Base-by-base conservation (phyloP, 1,140 invertebrate species). In the Camponotus pennsylvanicus region DNA sequence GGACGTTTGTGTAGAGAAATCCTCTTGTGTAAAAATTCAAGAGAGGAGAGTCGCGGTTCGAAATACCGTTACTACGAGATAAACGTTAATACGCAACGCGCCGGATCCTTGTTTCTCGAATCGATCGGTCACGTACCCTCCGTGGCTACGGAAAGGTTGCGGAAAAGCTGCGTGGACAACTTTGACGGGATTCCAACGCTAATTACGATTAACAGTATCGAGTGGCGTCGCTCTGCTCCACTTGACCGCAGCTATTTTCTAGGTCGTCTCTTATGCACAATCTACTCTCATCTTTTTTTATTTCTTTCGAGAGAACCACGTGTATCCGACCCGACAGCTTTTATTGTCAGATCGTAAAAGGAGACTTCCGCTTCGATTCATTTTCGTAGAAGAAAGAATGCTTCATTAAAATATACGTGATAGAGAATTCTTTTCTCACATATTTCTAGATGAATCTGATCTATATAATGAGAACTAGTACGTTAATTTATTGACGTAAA, bases 71-170 rank as follows among this genome's bases (percentile, higher is more conserved):
- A 75, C 0, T 21, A 27, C 64, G 37, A 82, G 79, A 82, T 82
- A 71, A 82, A 82, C 37, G 21, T 49, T 11, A 27, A 82, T 73
- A 82, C 66, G 67, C 66, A 59, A 70, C 11, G 21, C 49, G 49
- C 37, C 37, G 37, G 42, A 80, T 80, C 37, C 15, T 80, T 70
- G 57, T 55, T 55, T 37, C 77, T 59, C 75, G 79, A 87, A 88
- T 91, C 83, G 88, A 87, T 90, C 85, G 55, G 55, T 83, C 89
- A 85, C 73, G 64, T 73, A 87, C 90, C 82, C 79, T 70, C 59
- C 57, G 86, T 64, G 83, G 73, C 86, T 27, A 34, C 77, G 61
- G 42, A 70, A 85, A 83, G 37, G 9, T 27, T 42, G 27, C 21
- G 49, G 49, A 52, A 52, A 52, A 13, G 4, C 4, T 52, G 15